Evolutionary conservation across 2,888 invertebrate species (phyloP).

Genomic region (Dasypogon diadema): DNA sequence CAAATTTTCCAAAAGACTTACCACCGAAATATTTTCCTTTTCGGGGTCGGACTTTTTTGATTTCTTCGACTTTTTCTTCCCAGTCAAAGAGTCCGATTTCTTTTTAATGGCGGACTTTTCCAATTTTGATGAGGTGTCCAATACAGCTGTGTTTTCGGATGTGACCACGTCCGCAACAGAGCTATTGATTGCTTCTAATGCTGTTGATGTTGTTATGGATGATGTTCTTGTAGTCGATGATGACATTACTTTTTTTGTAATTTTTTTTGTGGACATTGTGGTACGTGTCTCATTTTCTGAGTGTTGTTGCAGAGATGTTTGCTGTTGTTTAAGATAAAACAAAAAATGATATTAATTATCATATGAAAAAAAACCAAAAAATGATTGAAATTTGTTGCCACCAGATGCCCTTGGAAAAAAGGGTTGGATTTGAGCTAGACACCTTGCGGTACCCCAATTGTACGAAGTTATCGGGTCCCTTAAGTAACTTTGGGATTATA

Average conservation of each 20-base stretch:
- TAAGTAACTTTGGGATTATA: too few relatives aligned
- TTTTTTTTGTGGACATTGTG: background rate
- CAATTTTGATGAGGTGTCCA: background rate
- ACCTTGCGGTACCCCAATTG: too few relatives aligned
- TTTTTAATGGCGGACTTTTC: slow-evolving; percentile 49
- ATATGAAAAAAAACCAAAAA: background rate
- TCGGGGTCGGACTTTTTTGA: slow-evolving; percentile 74
- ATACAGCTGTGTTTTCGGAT: background rate
- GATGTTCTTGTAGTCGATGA: slow-evolving; percentile 56
- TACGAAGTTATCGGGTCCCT: too few relatives aligned
- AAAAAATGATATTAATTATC: background rate
- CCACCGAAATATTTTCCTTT: slow-evolving; percentile 78
- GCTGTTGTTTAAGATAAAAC: background rate
- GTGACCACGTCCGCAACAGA: too few relatives aligned
- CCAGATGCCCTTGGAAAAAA: background rate
- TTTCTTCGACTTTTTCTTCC: slow-evolving; percentile 75
- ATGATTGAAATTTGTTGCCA: background rate
- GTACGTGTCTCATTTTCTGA: background rate
- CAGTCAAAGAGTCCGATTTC: slow-evolving; percentile 47
- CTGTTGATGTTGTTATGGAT: slow-evolving; percentile 36
- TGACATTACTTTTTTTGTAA: too few relatives aligned
- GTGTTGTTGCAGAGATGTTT: background rate
- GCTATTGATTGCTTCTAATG: background rate
- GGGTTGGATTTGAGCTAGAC: background rate
- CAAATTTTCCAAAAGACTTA: slow-evolving; percentile 66